phyloP scores from a whole-genome alignment of 2,888 invertebrate species.

The Eristalinus aeneus region DNA sequence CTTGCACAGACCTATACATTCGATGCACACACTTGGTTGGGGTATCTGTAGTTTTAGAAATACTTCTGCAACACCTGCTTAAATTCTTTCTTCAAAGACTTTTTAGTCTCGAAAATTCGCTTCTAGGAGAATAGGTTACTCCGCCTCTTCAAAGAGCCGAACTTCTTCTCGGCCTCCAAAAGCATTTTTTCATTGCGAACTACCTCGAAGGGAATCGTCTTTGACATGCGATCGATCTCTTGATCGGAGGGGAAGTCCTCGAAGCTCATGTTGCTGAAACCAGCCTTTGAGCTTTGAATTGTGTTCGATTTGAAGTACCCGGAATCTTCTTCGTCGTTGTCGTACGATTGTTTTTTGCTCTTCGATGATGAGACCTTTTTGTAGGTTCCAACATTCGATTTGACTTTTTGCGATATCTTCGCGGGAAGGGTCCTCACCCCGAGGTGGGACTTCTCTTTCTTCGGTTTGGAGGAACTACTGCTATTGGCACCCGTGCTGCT shows the following conservation, averaged over 20 bases:
- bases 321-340: slow-evolving; percentile 58
- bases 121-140: slow-evolving; percentile 82
- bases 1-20: background rate
- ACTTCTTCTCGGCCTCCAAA: slow-evolving; percentile 81
- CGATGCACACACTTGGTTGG: slow-evolving; percentile 12
- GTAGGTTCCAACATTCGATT: slow-evolving; percentile 76
- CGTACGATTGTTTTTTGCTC: slow-evolving; percentile 63
- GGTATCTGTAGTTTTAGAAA: slow-evolving; percentile 45
- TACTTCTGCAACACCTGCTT: slow-evolving; percentile 73
- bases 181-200: slow-evolving; percentile 82
- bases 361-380: slow-evolving; percentile 77
- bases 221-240: slow-evolving; percentile 79
- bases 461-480: slow-evolving; percentile 74
- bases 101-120: slow-evolving; percentile 74
- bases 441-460: slow-evolving; percentile 79
- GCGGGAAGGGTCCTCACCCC: slow-evolving; percentile 79
- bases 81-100: slow-evolving; percentile 74
- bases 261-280: slow-evolving; percentile 89
- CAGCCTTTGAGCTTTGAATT: slow-evolving; percentile 81
- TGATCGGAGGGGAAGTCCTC: slow-evolving; percentile 88
- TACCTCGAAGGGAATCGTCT: slow-evolving; percentile 85
- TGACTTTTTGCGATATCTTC: slow-evolving; percentile 80
- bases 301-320: slow-evolving; percentile 79
- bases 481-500: slow-evolving; percentile 30
- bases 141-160: slow-evolving; percentile 81